phyloP scores from a whole-genome alignment of 2,888 invertebrate genomes.

The Pheosia tremula region DNA sequence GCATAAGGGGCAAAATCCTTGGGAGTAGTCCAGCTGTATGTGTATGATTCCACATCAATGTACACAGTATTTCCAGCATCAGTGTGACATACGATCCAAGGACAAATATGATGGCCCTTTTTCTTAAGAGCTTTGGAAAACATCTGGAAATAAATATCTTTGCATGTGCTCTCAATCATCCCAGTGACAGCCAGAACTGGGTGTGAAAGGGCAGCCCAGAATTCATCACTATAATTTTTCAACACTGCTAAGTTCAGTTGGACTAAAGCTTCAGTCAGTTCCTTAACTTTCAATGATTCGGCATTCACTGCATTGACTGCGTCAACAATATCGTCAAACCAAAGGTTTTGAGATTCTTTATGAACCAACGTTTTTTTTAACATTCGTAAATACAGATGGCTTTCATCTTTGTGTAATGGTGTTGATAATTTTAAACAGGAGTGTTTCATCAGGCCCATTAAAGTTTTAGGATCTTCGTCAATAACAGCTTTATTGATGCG shows the following conservation, averaged over 20 bases:
- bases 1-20: constrained; percentile 79
- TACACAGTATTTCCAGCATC: constrained; percentile 80
- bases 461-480: constrained; percentile 69
- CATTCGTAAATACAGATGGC: constrained; percentile 79
- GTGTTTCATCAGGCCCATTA: constrained; percentile 78
- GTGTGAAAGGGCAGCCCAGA: constrained; percentile 64
- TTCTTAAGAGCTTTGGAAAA: constrained; percentile 75
- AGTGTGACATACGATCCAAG: constrained; percentile 81
- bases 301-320: constrained; percentile 73
- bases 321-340: constrained; percentile 84
- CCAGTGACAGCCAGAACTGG: constrained; percentile 54
- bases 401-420: constrained; percentile 74
- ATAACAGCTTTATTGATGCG: constrained; percentile 85
- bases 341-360: constrained; percentile 84
- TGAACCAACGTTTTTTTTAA: constrained; percentile 77
- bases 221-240: constrained; percentile 68
- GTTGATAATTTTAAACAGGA: constrained; percentile 72
- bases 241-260: constrained; percentile 72
- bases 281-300: constrained; percentile 79
- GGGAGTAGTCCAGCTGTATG: constrained; percentile 81
- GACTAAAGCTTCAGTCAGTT: constrained; percentile 71
- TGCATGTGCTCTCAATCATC: constrained; percentile 64
- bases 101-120: constrained; percentile 71
- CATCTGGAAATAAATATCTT: constrained; percentile 76
- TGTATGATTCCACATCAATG: constrained; percentile 79